Conservation (phyloP, 2,888 invertebrate genomes). For the Eueremaeus valkanovi region DNA sequence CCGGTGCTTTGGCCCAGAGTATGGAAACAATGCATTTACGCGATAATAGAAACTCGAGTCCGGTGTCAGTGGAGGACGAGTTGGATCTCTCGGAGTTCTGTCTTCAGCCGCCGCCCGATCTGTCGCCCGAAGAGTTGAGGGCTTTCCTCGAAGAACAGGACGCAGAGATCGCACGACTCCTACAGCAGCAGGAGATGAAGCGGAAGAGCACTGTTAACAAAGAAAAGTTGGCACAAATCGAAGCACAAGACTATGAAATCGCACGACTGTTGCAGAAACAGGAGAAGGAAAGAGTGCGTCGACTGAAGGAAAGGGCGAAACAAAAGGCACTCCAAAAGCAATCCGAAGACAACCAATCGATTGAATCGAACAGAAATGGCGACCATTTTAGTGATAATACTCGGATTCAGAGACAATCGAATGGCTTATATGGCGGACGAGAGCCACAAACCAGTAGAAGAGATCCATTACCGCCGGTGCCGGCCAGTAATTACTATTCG, state of each 20-base stretch:
- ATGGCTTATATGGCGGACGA: background rate
- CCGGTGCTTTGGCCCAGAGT: conserved; percentile 12
- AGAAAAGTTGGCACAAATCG: conserved; percentile 50
- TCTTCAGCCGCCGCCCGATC: conserved; percentile 51
- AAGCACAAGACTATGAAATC: conserved; percentile 73
- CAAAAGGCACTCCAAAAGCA: conserved; percentile 34
- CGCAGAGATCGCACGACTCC: conserved; percentile 67
- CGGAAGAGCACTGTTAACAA: conserved; percentile 33
- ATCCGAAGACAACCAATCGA: conserved; percentile 1
- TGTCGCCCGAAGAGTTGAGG: conserved; percentile 59
- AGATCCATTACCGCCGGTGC: no score
- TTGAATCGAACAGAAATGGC: background rate
- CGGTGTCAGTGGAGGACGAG: conserved; percentile 36
- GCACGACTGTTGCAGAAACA: conserved; percentile 71
- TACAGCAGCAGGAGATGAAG: conserved; percentile 68
- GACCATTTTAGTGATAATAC: conserved; percentile 3
- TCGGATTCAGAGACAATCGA: background rate
- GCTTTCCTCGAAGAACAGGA: conserved; percentile 68
- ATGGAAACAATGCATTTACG: background rate
- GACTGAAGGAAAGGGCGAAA: conserved; percentile 61
- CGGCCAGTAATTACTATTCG: background rate
- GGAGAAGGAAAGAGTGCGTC: conserved; percentile 66
- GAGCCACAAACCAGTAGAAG: background rate
- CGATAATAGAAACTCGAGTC: background rate
- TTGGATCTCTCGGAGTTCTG: conserved; percentile 54